phyloP scores from a whole-genome alignment of 2,113 vertebrate genomes.

The Silurus asotus region DNA sequence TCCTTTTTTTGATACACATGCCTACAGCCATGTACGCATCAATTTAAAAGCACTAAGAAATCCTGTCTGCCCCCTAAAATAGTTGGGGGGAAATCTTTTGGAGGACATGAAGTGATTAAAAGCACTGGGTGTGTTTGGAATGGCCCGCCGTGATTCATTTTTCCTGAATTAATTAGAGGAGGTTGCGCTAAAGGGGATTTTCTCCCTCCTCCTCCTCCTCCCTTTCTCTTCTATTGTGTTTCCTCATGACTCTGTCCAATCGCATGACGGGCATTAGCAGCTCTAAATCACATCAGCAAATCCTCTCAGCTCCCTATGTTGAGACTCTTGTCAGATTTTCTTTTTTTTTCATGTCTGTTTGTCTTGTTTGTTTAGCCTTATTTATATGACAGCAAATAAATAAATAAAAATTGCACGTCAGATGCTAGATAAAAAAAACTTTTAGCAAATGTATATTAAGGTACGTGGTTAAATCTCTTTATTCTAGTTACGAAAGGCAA shows the following conservation, averaged over 20 bases:
- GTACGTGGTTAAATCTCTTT: slow-evolving; percentile 5
- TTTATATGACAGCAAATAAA: background rate
- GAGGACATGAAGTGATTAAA: slow-evolving; percentile 49
- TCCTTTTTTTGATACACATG: background rate
- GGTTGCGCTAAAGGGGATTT: slow-evolving; percentile 61
- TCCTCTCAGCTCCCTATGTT: slow-evolving; percentile 21
- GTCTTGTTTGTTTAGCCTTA: background rate
- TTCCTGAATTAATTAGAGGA: slow-evolving; percentile 83
- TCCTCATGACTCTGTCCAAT: slow-evolving; percentile 58
- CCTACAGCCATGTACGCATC: background rate
- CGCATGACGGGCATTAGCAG: slow-evolving; percentile 58
- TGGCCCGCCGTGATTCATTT: slow-evolving; percentile 82
- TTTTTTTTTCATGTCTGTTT: background rate
- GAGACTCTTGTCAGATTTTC: slow-evolving; percentile 16
- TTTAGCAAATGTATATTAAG: slow-evolving; percentile 5
- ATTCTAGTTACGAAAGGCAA: slow-evolving; percentile 29
- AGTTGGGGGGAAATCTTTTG: slow-evolving; percentile 6
- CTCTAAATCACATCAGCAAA: slow-evolving; percentile 56
- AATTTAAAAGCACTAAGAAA: background rate
- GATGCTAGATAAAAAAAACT: background rate
- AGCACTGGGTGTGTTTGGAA: slow-evolving; percentile 54
- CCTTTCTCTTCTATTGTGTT: slow-evolving; percentile 52
- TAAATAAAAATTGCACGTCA: background rate
- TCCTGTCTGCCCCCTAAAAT: background rate
- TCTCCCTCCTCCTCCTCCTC: slow-evolving; percentile 16